Evolutionary conservation across 2,113 vertebrate genomes (phyloP).

Genomic region (Columba janthina): DNA sequence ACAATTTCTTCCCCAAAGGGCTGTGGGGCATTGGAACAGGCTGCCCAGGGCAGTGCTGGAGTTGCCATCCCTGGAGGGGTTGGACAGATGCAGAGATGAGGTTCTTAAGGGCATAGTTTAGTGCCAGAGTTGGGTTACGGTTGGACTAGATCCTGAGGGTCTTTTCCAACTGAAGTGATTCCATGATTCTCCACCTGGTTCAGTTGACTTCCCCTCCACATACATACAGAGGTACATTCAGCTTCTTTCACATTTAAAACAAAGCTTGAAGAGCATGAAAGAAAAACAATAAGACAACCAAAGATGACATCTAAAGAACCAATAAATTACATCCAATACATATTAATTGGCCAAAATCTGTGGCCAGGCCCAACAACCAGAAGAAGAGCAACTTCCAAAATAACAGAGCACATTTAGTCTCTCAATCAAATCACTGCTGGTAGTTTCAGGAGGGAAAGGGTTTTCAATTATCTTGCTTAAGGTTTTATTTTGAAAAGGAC

Average conservation of each 20-base stretch:
- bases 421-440: too few relatives aligned
- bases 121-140: too few relatives aligned
- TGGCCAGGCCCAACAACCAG: rapidly evolving
- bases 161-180: too few relatives aligned
- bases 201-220: neutral
- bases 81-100: too few relatives aligned
- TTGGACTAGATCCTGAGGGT: too few relatives aligned
- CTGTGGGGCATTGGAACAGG: too few relatives aligned
- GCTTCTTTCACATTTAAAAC: neutral
- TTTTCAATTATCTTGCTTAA: rapidly evolving
- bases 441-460: neutral
- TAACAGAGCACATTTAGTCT: neutral
- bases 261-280: neutral
- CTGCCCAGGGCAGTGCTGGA: too few relatives aligned
- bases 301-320: neutral
- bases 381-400: neutral
- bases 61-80: too few relatives aligned
- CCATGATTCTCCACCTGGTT: too few relatives aligned
- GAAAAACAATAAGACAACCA: neutral
- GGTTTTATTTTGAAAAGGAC: neutral
- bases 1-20: too few relatives aligned
- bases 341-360: neutral
- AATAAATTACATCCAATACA: rapidly evolving
- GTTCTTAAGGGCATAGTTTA: too few relatives aligned
- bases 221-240: neutral